These are phyloP conservation scores for Zeugodacus cucurbitae DNA, from an alignment of 1,140 invertebrate genomes.

Conservation along the genomic window DNA sequence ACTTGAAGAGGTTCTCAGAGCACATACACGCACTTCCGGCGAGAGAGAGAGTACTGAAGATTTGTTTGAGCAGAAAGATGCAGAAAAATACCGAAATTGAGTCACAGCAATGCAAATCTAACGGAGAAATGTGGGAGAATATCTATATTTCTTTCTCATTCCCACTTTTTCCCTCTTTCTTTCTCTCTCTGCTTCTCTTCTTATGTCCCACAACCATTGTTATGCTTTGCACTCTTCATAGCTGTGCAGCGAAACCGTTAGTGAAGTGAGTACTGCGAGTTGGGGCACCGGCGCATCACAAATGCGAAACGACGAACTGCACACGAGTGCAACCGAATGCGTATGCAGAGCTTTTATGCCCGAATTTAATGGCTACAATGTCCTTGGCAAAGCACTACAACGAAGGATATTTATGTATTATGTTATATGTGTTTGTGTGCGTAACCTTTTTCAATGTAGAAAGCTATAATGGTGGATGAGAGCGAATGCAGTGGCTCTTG, in stretches of 20 bases:
- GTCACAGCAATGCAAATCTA: background rate
- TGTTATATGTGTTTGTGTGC: background rate
- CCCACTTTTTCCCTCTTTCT: background rate
- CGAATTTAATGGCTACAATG: slow-evolving; percentile 63
- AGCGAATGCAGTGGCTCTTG: slow-evolving; percentile 25
- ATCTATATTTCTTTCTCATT: background rate
- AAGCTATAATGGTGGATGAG: background rate
- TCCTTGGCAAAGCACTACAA: slow-evolving; percentile 57
- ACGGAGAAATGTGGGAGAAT: background rate
- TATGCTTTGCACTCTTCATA: background rate
- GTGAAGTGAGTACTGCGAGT: too few species aligned
- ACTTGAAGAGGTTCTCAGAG: too few species aligned
- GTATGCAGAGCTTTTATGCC: slow-evolving; percentile 40
- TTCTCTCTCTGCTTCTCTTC: background rate
- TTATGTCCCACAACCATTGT: background rate
- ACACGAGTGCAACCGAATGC: slow-evolving; percentile 20
- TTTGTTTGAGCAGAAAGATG: background rate
- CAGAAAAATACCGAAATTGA: background rate
- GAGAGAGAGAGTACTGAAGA: too few species aligned
- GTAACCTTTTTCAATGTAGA: background rate
- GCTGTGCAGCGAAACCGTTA: background rate
- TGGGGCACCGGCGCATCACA: background rate
- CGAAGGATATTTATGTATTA: slow-evolving; percentile 51
- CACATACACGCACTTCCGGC: too few species aligned
- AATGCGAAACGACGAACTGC: background rate